Base-by-base conservation (phyloP, 1,140 invertebrate species). In the Monochamus saltuarius region DNA sequence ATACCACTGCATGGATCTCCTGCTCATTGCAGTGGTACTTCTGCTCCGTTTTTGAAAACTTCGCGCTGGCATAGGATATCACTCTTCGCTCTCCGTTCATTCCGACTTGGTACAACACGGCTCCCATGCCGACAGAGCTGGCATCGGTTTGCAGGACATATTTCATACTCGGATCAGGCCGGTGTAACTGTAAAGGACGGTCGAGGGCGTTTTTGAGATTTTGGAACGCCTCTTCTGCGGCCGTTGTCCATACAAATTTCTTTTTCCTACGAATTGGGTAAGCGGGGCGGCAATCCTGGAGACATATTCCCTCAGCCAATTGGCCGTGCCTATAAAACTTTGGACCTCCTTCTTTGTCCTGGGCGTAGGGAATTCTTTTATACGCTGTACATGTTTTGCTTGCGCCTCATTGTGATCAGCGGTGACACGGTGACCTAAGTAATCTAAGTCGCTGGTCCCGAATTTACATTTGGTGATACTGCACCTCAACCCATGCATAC, bases 291-390 rank as follows among this genome's bases (percentile, higher is more conserved):
- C 64, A 17, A 64, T 45, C 0, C 45, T 2, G 1, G 34, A 14
- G 0, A 74, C 53, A 39, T 67, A 67, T 61, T 66, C 66, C 7
- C 70, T 9, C 22, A 73, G 64, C 45, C 70, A 74, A n/a, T 50
- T 56, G 1, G 57, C 57, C 2, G 66, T 7, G 0, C 69, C 67
- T 19, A 74, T 22, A n/a, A 35, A 69, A 73, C 7, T 52, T 56
- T 19, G 67, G 62, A 1, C 74, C 7, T 51, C 62, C 7, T 16
- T 61, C 56, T 37, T 6, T 52, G 56, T 29, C 14, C 64, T 16
- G 65, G 70, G 17, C 14, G 8, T 8, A 65, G 66, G 45, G 40
- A 11, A 72, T 56, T 1, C 64, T 56, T 45, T 54, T 8, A 0
- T n/a, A n/a, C n/a, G n/a, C n/a, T n/a, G n/a, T n/a, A 68, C 53